phyloP scores from a whole-genome alignment of 2,797 vertebrate species.

The Tympanoctomys barrerae region DNA sequence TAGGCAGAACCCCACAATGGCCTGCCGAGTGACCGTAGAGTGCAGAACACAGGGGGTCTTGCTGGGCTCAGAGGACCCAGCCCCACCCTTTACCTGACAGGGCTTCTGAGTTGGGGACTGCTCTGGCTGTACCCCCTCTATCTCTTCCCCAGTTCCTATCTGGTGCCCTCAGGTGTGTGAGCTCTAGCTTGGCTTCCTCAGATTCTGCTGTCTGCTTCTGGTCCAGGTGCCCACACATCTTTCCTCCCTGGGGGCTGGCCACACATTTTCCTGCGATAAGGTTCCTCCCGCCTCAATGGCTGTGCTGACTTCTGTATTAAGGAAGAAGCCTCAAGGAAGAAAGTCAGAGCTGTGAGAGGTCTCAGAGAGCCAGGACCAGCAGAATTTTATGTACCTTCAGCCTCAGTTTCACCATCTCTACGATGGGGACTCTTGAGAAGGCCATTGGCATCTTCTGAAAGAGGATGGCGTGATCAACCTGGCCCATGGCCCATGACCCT shows the following conservation, averaged over 20 bases:
- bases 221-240: neutral
- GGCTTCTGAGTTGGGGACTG: neutral
- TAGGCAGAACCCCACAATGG: neutral
- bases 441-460: neutral
- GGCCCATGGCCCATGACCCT: fast-evolving
- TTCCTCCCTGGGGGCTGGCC: neutral
- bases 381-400: neutral
- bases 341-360: neutral
- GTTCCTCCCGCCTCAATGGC: neutral
- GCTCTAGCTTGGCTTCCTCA: neutral
- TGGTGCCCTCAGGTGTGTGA: too few species aligned
- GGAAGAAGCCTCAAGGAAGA: neutral
- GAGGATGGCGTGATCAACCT: neutral
- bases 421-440: neutral
- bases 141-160: neutral
- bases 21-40: neutral
- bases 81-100: neutral
- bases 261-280: neutral
- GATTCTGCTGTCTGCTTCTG: neutral
- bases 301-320: neutral
- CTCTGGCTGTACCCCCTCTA: neutral
- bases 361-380: too few species aligned
- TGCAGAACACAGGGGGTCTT: neutral
- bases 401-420: neutral
- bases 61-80: neutral